These are phyloP conservation scores for Uropsilus gracilis DNA, from an alignment of 2,113 vertebrate genomes.

Conservation along the genomic window DNA sequence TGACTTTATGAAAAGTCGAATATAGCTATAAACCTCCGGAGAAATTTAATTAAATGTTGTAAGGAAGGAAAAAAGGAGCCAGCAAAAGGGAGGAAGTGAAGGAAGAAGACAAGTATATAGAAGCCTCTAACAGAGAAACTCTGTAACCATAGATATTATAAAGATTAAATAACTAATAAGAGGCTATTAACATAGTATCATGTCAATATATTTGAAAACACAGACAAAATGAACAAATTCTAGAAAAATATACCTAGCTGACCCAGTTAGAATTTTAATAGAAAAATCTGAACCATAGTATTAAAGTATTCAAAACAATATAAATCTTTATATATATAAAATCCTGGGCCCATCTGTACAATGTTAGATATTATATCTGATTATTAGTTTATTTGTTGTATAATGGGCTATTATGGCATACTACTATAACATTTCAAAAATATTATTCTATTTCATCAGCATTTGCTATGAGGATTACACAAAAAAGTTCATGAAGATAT, in stretches of 20 bases:
- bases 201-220: constrained; percentile 3
- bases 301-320: constrained; percentile 12
- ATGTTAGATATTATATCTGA: not conserved
- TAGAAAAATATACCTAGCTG: constrained; percentile 16
- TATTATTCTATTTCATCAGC: not conserved
- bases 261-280: not conserved
- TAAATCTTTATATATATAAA: constrained; percentile 3
- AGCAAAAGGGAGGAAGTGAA: not conserved
- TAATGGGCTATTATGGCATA: not conserved
- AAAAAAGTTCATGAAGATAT: not conserved
- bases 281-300: constrained; percentile 21
- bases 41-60: not conserved
- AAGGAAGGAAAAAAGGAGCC: not conserved
- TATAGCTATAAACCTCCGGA: not conserved
- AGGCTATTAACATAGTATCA: not conserved
- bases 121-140: constrained; percentile 20
- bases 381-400: not conserved
- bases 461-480: constrained; percentile 18
- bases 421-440: not conserved
- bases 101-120: not conserved
- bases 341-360: not conserved
- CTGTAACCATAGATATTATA: not conserved
- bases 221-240: not conserved
- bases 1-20: not conserved
- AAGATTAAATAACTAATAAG: not conserved